phyloP scores from a whole-genome alignment of 2,888 invertebrate species.

The Trissolcus japonicus region DNA sequence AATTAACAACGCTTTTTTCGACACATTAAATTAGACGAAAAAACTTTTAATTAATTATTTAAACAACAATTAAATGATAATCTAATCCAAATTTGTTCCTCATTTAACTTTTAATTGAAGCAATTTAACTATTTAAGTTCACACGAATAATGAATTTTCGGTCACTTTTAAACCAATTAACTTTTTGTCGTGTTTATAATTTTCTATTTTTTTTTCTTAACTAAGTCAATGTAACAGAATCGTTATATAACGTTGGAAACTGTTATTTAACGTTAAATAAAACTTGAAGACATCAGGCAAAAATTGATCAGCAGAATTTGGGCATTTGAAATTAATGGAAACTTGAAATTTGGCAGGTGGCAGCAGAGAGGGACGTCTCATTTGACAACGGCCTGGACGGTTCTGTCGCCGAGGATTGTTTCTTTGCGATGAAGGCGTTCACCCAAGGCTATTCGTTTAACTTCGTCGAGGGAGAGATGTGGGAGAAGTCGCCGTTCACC shows the following conservation, averaged over 20 bases:
- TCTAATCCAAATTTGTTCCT: too few relatives aligned
- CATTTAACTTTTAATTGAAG: too few relatives aligned
- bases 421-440: constrained; percentile 96
- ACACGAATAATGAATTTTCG: too few relatives aligned
- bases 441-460: constrained; percentile 93
- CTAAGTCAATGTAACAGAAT: not conserved
- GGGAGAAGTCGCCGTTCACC: constrained; percentile 98
- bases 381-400: constrained; percentile 98
- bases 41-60: too few relatives aligned
- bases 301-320: not conserved
- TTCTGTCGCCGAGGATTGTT: constrained; percentile 98
- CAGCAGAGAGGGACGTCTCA: constrained; percentile 92
- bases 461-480: constrained; percentile 99
- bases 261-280: too few relatives aligned
- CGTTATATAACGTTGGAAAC: too few relatives aligned
- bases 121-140: too few relatives aligned
- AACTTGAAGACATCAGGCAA: not conserved
- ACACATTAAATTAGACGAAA: too few relatives aligned
- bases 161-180: too few relatives aligned
- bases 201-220: not conserved
- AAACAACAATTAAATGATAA: too few relatives aligned
- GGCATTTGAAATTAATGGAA: not conserved
- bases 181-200: not conserved
- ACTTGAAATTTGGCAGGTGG: constrained; percentile 81
- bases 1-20: not conserved